Percentiles rank a stretch among this genome's conserved stretches.
These are phyloP conservation scores for Aphelenchoides bicaudatus DNA, from an alignment of 2,888 invertebrate species.

Conservation along the genomic window DNA sequence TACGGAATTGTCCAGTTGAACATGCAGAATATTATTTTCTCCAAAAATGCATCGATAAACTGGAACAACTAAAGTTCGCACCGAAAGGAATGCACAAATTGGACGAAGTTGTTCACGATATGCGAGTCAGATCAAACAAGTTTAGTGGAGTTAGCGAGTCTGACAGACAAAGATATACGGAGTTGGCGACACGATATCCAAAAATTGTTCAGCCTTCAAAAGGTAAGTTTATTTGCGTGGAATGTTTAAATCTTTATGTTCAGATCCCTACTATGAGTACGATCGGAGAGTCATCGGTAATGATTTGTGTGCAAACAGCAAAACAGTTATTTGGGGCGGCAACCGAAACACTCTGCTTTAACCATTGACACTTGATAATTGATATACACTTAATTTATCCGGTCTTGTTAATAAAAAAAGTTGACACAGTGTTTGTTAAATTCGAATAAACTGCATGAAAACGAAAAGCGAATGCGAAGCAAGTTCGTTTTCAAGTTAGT, in stretches of 20 bases:
- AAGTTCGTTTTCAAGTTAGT: no score
- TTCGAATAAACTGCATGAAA: no score
- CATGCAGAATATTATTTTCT: slow-evolving; percentile 9
- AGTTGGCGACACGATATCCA: not conserved
- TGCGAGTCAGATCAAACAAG: not conserved
- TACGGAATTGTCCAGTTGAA: slow-evolving; percentile 2
- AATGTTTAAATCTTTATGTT: no score
- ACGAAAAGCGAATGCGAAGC: no score
- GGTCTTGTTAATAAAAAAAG: no score
- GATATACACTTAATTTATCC: no score
- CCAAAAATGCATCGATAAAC: not conserved
- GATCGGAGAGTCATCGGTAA: no score
- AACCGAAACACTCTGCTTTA: slow-evolving; percentile 1
- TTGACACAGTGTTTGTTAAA: no score
- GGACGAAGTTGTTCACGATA: no score
- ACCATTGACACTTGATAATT: no score
- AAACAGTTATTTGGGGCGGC: slow-evolving; percentile 4
- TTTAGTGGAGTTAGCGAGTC: not conserved
- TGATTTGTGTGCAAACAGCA: not conserved
- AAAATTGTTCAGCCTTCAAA: not conserved
- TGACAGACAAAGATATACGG: not conserved
- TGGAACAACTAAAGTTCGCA: not conserved
- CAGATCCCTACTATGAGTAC: slow-evolving; percentile 8
- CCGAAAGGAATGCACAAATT: no score
- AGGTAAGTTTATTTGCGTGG: no score